These are phyloP conservation scores for Ptychobarbus kaznakovi DNA, from an alignment of 2,797 vertebrate genomes.

Conservation along the genomic window DNA sequence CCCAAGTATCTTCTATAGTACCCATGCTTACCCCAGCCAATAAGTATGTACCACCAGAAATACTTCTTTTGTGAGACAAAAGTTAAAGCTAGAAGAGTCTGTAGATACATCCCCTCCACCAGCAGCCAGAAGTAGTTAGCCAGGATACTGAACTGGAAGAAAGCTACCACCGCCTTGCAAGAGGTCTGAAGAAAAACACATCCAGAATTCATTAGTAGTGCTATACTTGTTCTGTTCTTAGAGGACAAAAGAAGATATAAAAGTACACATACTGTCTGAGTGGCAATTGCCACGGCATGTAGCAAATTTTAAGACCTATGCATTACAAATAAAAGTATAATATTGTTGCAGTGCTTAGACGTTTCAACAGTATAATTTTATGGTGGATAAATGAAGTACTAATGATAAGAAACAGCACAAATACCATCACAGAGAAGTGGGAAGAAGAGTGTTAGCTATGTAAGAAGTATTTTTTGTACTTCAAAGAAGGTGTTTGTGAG, in stretches of 20 bases:
- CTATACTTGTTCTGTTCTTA: not conserved
- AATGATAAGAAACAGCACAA: not conserved
- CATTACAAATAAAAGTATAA: not conserved
- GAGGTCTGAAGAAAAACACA: slow-evolving; percentile 43
- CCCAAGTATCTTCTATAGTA: not conserved
- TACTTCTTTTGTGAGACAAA: slow-evolving; percentile 89
- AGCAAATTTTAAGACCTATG: not conserved
- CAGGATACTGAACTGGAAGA: slow-evolving; percentile 90
- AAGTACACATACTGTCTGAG: not conserved
- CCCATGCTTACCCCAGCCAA: slow-evolving; percentile 84
- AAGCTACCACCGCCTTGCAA: slow-evolving; percentile 85
- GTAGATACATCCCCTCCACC: slow-evolving; percentile 91
- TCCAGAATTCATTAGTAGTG: not conserved
- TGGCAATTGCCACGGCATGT: not conserved
- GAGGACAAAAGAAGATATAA: not conserved
- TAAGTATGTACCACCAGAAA: slow-evolving; percentile 89
- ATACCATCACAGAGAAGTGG: not conserved
- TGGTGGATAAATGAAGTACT: not conserved
- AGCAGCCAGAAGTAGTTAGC: slow-evolving; percentile 92
- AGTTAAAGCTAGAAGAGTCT: slow-evolving; percentile 87
- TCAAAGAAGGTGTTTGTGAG: slow-evolving; percentile 34
- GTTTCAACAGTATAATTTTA: not conserved
- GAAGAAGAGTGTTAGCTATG: slow-evolving; percentile 15
- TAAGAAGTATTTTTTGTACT: slow-evolving; percentile 19
- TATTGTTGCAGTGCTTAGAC: not conserved